These are phyloP conservation scores for Calliphora vomitoria DNA, from an alignment of 2,888 invertebrate species.

Conservation along the genomic window DNA sequence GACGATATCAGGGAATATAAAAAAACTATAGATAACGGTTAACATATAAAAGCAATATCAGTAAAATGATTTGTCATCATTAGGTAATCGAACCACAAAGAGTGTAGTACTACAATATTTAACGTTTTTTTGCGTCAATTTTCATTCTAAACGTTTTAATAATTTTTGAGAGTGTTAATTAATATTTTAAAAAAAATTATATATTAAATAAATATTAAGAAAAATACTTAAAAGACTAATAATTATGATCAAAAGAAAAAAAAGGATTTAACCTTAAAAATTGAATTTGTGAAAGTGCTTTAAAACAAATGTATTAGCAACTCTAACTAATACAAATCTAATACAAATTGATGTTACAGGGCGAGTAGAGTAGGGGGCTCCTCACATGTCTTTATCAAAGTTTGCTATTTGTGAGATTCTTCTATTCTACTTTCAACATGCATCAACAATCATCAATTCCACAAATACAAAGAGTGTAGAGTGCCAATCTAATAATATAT, in stretches of 20 bases:
- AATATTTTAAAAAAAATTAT: not conserved
- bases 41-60: slow-evolving; percentile 75
- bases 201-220: slow-evolving; percentile 5
- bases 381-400: slow-evolving; percentile 69
- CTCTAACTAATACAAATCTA: not conserved
- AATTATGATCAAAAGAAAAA: not conserved
- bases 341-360: slow-evolving; percentile 69
- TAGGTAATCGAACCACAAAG: slow-evolving; percentile 74
- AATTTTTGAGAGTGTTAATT: not conserved
- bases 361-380: slow-evolving; percentile 75
- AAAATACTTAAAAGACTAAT: not conserved
- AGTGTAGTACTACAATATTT: slow-evolving; percentile 39
- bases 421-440: slow-evolving; percentile 76
- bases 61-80: slow-evolving; percentile 75
- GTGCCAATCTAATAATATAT: not conserved
- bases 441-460: slow-evolving; percentile 61
- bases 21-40: slow-evolving; percentile 70
- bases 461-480: not conserved
- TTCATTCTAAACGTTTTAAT: not conserved
- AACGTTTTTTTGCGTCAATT: slow-evolving; percentile 27
- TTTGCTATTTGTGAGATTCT: slow-evolving; percentile 75
- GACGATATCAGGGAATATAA: slow-evolving; percentile 69
- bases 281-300: slow-evolving; percentile 35
- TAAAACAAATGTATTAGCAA: not conserved
- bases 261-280: slow-evolving; percentile 13